Evolutionary conservation across 1,140 invertebrate genomes (phyloP).

Genomic region (Himalopsyche phryganea): DNA sequence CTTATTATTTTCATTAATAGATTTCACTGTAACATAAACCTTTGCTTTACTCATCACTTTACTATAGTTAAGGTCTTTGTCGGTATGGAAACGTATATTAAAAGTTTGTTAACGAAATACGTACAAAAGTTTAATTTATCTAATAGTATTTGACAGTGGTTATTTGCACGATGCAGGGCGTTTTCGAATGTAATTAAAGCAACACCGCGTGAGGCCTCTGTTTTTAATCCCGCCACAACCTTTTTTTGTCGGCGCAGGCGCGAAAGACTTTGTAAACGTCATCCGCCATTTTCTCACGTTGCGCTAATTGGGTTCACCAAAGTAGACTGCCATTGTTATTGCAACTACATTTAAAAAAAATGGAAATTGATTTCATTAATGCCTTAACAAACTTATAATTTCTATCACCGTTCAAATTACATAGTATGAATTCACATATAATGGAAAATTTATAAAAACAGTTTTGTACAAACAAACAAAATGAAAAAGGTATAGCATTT

Average conservation of each 20-base stretch:
- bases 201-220: constrained; percentile 23
- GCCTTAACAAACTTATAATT: background rate
- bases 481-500: too few species aligned
- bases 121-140: background rate
- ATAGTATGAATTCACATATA: too few species aligned
- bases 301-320: constrained; percentile 25
- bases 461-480: too few species aligned
- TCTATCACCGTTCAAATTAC: constrained; percentile 1
- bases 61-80: too few species aligned
- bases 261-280: constrained; percentile 5
- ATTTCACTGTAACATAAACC: too few species aligned
- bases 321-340: constrained; percentile 14
- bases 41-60: too few species aligned
- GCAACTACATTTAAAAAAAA: too few species aligned
- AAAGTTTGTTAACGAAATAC: background rate
- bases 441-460: too few species aligned
- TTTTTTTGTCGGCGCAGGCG: background rate
- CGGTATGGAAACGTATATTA: too few species aligned
- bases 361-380: background rate
- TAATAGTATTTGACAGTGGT: background rate
- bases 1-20: too few species aligned
- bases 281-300: constrained; percentile 26
- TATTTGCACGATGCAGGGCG: background rate
- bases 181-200: constrained; percentile 25
- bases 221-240: constrained; percentile 1